These are phyloP conservation scores for Zoanthus gigantus DNA, from an alignment of 92 coral and sea anemone species.

Conservation along the genomic window DNA sequence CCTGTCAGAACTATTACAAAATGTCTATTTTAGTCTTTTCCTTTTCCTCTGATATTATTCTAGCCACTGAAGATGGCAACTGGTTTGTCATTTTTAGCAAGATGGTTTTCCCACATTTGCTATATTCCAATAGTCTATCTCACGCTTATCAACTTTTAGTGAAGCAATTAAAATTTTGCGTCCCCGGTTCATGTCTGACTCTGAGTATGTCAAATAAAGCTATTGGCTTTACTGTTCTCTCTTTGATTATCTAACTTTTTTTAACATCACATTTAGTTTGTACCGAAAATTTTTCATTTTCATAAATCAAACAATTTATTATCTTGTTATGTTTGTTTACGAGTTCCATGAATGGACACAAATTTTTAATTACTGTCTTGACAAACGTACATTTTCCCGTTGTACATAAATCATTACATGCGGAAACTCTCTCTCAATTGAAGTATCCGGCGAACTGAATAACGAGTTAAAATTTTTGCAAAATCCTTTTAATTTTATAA, in stretches of 20 bases:
- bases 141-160: not conserved
- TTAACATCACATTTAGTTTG: not conserved
- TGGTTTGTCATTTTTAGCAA: not conserved
- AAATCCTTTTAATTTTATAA: constrained; percentile 43
- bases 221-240: not conserved
- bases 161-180: not conserved
- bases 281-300: not conserved
- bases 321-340: not conserved
- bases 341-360: not conserved
- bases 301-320: not conserved
- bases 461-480: not conserved
- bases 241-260: not conserved
- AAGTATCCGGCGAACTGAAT: constrained; percentile 12
- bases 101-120: constrained; percentile 5
- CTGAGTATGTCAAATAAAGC: not conserved
- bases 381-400: too few relatives aligned
- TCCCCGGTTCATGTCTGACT: not conserved
- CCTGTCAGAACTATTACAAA: not conserved
- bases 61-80: not conserved
- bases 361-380: not conserved
- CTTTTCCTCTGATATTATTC: not conserved
- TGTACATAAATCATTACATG: not conserved
- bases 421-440: constrained; percentile 24
- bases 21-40: constrained; percentile 22
- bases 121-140: not conserved